A percentile compares a stretch with the other conserved stretches of the same genome.
Evolutionary conservation across 2,113 vertebrate genomes (phyloP).

Genomic region (Todiramphus saurophagus): DNA sequence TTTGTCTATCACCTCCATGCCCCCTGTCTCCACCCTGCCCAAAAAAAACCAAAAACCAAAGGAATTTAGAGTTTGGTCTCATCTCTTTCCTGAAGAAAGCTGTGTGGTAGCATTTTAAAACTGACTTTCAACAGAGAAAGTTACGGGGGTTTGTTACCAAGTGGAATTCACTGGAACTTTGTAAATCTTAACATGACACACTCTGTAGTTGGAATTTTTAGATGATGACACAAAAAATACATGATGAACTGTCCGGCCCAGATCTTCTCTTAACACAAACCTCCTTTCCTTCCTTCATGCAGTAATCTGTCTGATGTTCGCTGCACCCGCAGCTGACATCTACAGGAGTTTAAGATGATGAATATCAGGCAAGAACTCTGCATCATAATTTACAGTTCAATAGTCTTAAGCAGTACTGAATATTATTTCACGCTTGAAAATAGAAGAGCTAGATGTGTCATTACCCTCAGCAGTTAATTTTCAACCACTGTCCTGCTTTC

Average conservation of each 20-base stretch:
- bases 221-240: not conserved
- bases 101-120: not conserved
- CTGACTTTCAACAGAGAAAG: not conserved
- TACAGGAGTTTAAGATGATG: not conserved
- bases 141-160: not conserved
- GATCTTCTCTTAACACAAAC: not conserved
- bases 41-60: not conserved
- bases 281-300: not conserved
- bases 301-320: not conserved
- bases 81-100: not conserved
- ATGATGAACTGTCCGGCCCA: not conserved
- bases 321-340: not conserved
- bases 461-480: not conserved
- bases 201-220: not conserved
- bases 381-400: not conserved
- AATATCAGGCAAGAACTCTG: not conserved
- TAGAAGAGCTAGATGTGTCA: not conserved
- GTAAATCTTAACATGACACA: not conserved
- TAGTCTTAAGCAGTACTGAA: not conserved
- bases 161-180: not conserved
- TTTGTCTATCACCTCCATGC: not conserved
- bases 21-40: not conserved
- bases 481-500: not conserved
- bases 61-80: not conserved
- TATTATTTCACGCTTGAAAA: constrained; percentile 8